Conservation (phyloP, 2,888 invertebrate genomes). For the Chouioia cunea region DNA sequence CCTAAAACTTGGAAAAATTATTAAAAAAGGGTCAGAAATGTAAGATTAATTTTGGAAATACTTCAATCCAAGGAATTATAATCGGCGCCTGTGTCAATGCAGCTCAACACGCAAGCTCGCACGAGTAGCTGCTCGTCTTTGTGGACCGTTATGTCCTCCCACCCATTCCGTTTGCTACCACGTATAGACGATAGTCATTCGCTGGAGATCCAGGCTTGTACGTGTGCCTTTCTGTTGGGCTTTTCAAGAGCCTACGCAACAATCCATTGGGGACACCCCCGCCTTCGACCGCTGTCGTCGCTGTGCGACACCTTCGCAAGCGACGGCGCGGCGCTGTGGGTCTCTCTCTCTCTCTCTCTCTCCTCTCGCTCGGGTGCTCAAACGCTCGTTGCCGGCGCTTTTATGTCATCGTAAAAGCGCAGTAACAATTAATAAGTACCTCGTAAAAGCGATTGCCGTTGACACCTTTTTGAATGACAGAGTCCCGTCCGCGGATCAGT, state of each 20-base stretch:
- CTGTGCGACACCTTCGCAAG: conserved; percentile 39
- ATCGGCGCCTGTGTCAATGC: conserved; percentile 50
- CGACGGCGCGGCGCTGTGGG: not conserved
- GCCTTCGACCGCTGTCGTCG: conserved; percentile 28
- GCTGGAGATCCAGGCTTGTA: not conserved
- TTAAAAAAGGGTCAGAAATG: too few species aligned
- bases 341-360: conserved; percentile 25
- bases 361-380: conserved; percentile 51
- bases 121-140: conserved; percentile 51
- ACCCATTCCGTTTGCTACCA: not conserved
- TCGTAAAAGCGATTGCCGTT: conserved; percentile 73
- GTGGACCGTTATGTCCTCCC: conserved; percentile 44
- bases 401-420: conserved; percentile 72
- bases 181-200: not conserved
- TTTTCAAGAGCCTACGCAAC: conserved; percentile 50
- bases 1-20: too few species aligned
- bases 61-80: not conserved
- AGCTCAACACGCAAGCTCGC: conserved; percentile 53
- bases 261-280: conserved; percentile 63
- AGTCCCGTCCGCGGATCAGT: conserved; percentile 48
- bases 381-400: conserved; percentile 67
- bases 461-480: conserved; percentile 71
- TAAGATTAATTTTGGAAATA: too few species aligned
- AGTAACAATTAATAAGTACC: conserved; percentile 74
- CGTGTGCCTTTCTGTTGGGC: conserved; percentile 20